These are phyloP conservation scores for Acanthoscelides obtectus DNA, from an alignment of 2,888 invertebrate genomes.

Conservation along the genomic window DNA sequence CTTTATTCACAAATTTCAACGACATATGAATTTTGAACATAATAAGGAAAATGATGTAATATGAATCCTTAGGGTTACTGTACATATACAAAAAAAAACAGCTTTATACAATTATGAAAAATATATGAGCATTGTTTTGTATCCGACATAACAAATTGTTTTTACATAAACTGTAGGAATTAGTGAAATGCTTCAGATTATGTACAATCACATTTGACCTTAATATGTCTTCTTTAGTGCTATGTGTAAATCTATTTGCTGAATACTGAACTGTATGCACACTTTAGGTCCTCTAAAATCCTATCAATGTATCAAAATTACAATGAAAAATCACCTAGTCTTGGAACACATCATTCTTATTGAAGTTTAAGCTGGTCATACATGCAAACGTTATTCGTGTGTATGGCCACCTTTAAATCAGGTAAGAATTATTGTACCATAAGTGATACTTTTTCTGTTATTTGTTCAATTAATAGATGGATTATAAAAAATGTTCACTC, in stretches of 20 bases:
- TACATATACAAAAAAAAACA: neutral
- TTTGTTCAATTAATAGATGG: too few species aligned
- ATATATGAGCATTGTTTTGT: neutral
- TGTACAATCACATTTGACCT: neutral
- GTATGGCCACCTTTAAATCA: too few species aligned
- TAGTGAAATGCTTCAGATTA: neutral
- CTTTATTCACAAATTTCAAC: neutral
- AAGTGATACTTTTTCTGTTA: too few species aligned
- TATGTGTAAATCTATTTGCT: neutral
- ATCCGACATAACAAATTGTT: neutral
- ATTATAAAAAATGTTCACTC: too few species aligned
- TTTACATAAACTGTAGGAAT: neutral
- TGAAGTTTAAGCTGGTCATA: too few species aligned
- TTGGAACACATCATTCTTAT: too few species aligned
- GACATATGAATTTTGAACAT: neutral
- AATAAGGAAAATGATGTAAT: neutral
- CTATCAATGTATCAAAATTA: neutral
- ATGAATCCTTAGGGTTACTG: neutral
- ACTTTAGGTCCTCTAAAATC: neutral
- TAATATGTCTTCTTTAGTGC: neutral
- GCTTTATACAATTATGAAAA: neutral
- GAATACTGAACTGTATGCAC: neutral
- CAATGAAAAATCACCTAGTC: too few species aligned
- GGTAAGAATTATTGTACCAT: too few species aligned
- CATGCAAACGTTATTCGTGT: too few species aligned